Percentiles rank a stretch among this genome's conserved stretches.
These are phyloP conservation scores for Excalfactoria chinensis DNA, from an alignment of 2,113 vertebrate species.

Conservation along the genomic window DNA sequence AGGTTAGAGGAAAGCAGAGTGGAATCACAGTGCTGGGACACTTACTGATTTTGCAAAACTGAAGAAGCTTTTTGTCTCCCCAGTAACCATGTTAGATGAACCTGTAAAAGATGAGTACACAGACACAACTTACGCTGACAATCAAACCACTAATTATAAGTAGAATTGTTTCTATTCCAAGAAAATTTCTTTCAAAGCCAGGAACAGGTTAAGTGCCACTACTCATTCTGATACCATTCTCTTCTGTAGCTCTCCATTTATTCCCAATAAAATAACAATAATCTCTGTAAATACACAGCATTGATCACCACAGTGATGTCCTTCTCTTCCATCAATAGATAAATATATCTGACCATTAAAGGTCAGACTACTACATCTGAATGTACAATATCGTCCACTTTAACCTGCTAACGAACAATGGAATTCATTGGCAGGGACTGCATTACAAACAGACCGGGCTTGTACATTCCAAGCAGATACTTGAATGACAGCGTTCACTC, in stretches of 20 bases:
- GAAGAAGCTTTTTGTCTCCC: conserved; percentile 99
- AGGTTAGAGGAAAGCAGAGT: neutral
- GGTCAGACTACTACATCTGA: neutral
- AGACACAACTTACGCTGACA: neutral
- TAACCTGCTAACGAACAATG: neutral
- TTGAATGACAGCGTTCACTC: accelerated
- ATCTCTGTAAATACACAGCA: neutral
- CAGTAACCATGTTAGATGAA: conserved; percentile 98
- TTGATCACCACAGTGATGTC: neutral
- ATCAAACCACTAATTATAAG: neutral
- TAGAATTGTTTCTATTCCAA: neutral
- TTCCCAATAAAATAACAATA: neutral
- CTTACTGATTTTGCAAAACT: conserved; percentile 99
- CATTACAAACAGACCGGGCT: neutral
- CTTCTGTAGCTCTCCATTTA: neutral
- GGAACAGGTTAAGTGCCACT: neutral
- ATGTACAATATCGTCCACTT: too few species aligned
- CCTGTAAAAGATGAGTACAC: conserved; percentile 80
- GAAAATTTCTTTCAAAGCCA: neutral
- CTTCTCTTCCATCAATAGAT: neutral
- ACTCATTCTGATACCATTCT: neutral
- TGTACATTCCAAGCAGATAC: neutral
- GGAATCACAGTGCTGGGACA: conserved; percentile 20
- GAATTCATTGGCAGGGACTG: neutral
- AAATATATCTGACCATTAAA: neutral